Conservation (phyloP, 2,797 vertebrate genomes). For the Dallia pectoralis region DNA sequence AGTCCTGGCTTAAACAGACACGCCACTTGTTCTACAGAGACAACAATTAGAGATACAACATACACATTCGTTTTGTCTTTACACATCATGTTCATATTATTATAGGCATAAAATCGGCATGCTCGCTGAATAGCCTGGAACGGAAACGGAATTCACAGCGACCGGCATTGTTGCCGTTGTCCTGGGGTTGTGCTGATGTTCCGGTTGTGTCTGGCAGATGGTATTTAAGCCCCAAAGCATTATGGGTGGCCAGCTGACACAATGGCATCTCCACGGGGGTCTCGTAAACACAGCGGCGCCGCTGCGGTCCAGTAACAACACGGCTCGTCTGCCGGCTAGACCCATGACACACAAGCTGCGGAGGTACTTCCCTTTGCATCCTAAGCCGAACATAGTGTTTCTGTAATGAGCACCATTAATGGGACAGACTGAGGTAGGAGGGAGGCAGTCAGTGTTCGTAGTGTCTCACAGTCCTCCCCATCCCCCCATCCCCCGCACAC, state of each 20-base stretch:
- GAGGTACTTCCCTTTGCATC: conserved; percentile 24
- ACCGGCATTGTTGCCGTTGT: background rate
- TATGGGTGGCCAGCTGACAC: background rate
- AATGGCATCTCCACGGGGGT: background rate
- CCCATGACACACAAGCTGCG: background rate
- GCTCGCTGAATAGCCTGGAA: too few relatives aligned
- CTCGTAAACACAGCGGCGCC: conserved; percentile 3
- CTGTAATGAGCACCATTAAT: conserved; percentile 41
- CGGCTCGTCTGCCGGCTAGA: conserved; percentile 6
- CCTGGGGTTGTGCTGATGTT: background rate
- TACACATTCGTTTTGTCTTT: too few relatives aligned
- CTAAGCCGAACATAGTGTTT: conserved; percentile 30
- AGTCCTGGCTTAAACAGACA: too few relatives aligned
- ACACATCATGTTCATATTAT: too few relatives aligned
- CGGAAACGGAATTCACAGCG: too few relatives aligned
- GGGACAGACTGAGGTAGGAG: background rate
- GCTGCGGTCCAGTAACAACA: background rate
- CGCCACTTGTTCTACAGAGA: too few relatives aligned
- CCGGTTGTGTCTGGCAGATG: background rate
- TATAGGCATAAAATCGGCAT: too few relatives aligned
- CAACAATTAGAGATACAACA: too few relatives aligned
- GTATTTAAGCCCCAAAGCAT: background rate
- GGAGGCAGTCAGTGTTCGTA: conserved; percentile 21
- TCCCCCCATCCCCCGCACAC: too few relatives aligned
- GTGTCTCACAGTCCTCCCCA: too few relatives aligned